phyloP scores from a whole-genome alignment of 1,140 invertebrate species.

The Magallana ariakensis region DNA sequence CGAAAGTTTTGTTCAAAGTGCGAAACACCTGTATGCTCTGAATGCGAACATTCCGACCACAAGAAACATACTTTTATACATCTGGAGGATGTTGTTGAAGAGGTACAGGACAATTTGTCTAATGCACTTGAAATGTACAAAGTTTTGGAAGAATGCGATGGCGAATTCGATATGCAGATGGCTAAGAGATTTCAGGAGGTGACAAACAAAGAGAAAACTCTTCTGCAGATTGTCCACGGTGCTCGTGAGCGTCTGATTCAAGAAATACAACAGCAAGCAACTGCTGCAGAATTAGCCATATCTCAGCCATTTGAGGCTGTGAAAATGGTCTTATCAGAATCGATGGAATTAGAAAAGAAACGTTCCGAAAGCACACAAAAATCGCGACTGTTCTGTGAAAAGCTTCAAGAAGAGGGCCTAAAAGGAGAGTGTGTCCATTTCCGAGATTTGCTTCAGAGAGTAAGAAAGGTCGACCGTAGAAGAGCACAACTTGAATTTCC shows the following conservation, averaged over 20 bases:
- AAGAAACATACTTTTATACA: background rate
- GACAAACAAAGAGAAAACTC: background rate
- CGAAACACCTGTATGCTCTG: background rate
- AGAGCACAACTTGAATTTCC: background rate
- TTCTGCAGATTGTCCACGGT: background rate
- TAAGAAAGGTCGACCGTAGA: background rate
- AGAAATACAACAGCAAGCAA: constrained; percentile 4
- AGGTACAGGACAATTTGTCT: background rate
- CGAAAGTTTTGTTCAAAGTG: background rate
- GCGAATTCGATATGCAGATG: background rate
- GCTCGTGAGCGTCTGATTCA: background rate
- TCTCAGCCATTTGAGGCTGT: background rate
- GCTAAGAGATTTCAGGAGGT: background rate
- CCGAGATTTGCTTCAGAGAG: background rate
- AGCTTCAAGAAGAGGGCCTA: background rate
- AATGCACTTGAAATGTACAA: background rate
- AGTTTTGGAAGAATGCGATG: background rate
- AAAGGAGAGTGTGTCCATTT: background rate
- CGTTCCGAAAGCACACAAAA: background rate
- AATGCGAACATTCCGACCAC: background rate
- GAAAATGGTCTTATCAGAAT: constrained; percentile 3
- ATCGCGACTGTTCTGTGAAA: constrained; percentile 10
- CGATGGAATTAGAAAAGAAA: background rate
- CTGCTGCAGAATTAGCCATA: background rate
- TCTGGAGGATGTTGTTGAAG: background rate